Evolutionary conservation across 2,888 invertebrate genomes (phyloP), one percentile per base, ranked within the genome.

Genomic region (Euplagia quadripunctaria): DNA sequence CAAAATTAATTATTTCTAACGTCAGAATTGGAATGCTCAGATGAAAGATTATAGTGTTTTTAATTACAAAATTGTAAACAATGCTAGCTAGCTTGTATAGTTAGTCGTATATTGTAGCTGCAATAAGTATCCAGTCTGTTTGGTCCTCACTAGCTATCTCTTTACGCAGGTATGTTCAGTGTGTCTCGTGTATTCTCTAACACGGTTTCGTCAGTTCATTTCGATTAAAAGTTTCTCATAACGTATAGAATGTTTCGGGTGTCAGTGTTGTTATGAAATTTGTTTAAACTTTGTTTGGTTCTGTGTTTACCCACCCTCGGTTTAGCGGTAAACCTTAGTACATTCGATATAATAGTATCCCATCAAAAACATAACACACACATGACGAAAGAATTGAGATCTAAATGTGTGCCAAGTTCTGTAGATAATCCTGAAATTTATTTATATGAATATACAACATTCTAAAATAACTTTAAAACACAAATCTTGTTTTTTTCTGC

Each of bases 181-280:
- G 82, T 82, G 77, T 68, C 74, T 79, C 77, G 72, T 73, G 74
- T 75, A 70, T 68, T 46, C 73, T 76, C 80, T 82, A 82, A 79
- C 80, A 77, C 81, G 77, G 82, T 86, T 86, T 80, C 77, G 80
- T 85, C 82, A 80, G 86, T 85, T 85, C 83, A 88, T 90, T 90
- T 91, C 88, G 87, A 91, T 91, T 90, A 90, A 89, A 90, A 91
- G 89, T 91, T 92, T 90, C 87, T 84, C 86, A 87, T 88, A 88
- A 90, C 83, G 68, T 72, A 68, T 74, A 63, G 31, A 79, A 77
- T 77, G 74, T 74, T 73, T 75, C 65, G 79, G 71, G 72, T 79
- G 80, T 73, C 75, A 77, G 82, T 80, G 79, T 81, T 78, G 79
- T 77, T 75, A 73, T 71, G 65, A 81, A 81, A 80, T 85, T 81